Evolutionary conservation across 2,113 vertebrate genomes (phyloP).

Genomic region (Eublepharis macularius): DNA sequence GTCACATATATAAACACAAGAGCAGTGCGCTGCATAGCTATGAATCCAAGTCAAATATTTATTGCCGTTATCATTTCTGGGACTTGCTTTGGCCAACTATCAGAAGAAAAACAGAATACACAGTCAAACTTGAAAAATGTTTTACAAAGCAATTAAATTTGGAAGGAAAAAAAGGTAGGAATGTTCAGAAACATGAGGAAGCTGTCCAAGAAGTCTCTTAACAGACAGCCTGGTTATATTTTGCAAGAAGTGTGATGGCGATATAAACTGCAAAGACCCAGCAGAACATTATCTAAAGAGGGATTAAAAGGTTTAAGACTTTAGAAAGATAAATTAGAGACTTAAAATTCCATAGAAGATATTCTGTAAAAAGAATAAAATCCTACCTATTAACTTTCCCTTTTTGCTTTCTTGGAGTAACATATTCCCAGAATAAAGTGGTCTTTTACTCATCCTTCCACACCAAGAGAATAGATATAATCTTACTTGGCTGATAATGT

Average conservation of each 20-base stretch:
- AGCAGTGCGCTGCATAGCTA: not conserved
- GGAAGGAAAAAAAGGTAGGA: not conserved
- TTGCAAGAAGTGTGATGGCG: not conserved
- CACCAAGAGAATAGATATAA: not conserved
- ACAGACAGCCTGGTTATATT: not conserved
- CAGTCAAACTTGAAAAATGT: constrained; percentile 19
- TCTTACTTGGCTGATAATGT: not conserved
- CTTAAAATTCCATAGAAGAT: constrained; percentile 12
- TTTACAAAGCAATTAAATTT: constrained; percentile 42
- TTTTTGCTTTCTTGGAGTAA: not conserved
- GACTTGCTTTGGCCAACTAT: constrained; percentile 1
- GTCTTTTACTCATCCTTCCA: not conserved
- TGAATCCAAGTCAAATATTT: not conserved
- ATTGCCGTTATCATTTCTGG: not conserved
- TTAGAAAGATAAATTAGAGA: constrained; percentile 5
- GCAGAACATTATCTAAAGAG: not conserved
- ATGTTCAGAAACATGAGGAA: not conserved
- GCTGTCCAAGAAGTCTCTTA: not conserved
- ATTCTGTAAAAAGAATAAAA: not conserved
- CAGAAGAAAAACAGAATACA: constrained; percentile 4
- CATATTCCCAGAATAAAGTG: not conserved
- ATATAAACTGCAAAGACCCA: constrained; percentile 9
- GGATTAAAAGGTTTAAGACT: constrained; percentile 12
- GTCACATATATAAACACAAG: rapidly evolving
- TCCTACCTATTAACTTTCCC: not conserved